Evolutionary conservation across 2,797 vertebrate species (phyloP), one percentile per base, ranked within the genome.

Genomic region (Percopsis omiscomaycus): DNA sequence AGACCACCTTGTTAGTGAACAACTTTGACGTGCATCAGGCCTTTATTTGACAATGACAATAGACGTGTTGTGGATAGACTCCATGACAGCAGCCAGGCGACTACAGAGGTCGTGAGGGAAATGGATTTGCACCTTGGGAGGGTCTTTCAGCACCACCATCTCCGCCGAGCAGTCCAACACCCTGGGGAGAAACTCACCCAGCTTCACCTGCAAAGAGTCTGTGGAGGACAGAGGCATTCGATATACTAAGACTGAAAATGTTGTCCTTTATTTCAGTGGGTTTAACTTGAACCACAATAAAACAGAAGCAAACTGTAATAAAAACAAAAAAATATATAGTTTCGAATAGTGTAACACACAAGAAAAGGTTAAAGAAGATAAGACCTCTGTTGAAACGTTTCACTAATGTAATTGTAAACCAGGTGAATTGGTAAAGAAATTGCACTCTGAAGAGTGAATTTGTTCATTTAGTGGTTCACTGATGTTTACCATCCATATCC

Each of bases 51-150:
- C 97, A 0, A 79, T 79, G 63, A 98, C 95, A 0, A 94, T 10
- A 0, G 95, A 93, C 16, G 93, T 90, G 42, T 85, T 92, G 30
- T 95, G 94, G 30, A 99, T 96, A 70, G 97, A 98, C 84, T 98
- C 94, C 95, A 99, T 98, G 68, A 98, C 92, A 0, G 97, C 96
- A 0, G 96, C 93, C 54, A 99, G 94, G 1, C 96, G 94, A 81
- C 93, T 98, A 84, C 96, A 98, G 48, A 99, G 93, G 85, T 98
- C 96, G 0, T 98, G 95, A 0, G 95, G 94, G 8, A 94, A 95
- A 79, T 91, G 95, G 61, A 95, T 91, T 0, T 94, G 94, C 78
- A 98, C 96, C 77, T 94, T 95, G 0, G 97, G 97, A 0, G 97
- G 97, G 76, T 98, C 97, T 62, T 96, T 96, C 42, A 99, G 92